Evolutionary conservation across 2,113 vertebrate genomes (phyloP).

Genomic region (Sphaerodactylus townsendi): DNA sequence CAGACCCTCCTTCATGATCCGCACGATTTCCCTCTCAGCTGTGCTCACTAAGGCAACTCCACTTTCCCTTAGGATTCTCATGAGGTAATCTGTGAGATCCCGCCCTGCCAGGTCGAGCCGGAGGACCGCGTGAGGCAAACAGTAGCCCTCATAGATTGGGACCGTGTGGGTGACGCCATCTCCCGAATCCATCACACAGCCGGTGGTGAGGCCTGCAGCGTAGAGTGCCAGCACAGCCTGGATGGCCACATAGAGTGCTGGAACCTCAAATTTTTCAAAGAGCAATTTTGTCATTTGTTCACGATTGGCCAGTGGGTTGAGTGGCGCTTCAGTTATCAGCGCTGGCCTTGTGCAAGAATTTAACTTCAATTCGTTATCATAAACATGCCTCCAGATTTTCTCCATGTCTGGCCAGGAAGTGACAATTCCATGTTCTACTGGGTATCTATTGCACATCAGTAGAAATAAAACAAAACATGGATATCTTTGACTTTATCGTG

Average conservation of each 20-base stretch:
- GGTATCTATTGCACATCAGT: slow-evolving; percentile 32
- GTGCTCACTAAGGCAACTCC: slow-evolving; percentile 66
- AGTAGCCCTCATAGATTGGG: slow-evolving; percentile 61
- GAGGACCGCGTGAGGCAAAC: slow-evolving; percentile 51
- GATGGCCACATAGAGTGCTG: slow-evolving; percentile 59
- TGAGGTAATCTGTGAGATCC: slow-evolving; percentile 72
- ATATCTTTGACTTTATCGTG: not conserved
- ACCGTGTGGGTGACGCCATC: slow-evolving; percentile 49
- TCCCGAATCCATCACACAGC: slow-evolving; percentile 43
- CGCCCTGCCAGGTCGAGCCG: slow-evolving; percentile 47
- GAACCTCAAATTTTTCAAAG: slow-evolving; percentile 54
- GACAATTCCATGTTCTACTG: slow-evolving; percentile 49
- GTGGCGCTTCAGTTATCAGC: slow-evolving; percentile 52
- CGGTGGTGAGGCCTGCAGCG: slow-evolving; percentile 53
- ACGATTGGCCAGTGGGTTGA: slow-evolving; percentile 48
- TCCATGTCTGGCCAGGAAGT: slow-evolving; percentile 59
- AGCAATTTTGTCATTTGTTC: slow-evolving; percentile 49
- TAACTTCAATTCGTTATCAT: slow-evolving; percentile 46
- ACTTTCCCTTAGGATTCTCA: slow-evolving; percentile 71
- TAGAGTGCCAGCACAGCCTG: slow-evolving; percentile 62
- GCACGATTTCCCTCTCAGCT: slow-evolving; percentile 44
- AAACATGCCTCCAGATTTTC: slow-evolving; percentile 51
- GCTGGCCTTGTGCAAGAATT: slow-evolving; percentile 41
- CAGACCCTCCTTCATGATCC: slow-evolving; percentile 49
- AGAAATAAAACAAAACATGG: not conserved